phyloP scores from a whole-genome alignment of 2,888 invertebrate genomes.

The Drosophila quinaria region DNA sequence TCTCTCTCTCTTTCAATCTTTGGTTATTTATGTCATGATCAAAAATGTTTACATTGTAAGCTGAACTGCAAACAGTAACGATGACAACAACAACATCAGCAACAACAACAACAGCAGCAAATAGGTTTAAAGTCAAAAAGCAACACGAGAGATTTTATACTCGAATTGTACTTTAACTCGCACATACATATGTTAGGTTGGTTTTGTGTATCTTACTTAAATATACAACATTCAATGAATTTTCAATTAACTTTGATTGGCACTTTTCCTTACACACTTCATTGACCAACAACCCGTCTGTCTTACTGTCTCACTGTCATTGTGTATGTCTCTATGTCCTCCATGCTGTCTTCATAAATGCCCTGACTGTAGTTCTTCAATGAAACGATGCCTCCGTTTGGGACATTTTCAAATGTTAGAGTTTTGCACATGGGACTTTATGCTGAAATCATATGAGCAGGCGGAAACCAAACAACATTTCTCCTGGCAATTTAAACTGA shows the following conservation, averaged over 20 bases:
- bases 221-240: constrained; percentile 81
- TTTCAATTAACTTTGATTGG: constrained; percentile 80
- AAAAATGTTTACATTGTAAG: constrained; percentile 76
- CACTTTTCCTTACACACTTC: constrained; percentile 73
- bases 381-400: constrained; percentile 12
- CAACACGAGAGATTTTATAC: constrained; percentile 17
- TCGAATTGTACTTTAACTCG: constrained; percentile 1
- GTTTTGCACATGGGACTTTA: constrained; percentile 46
- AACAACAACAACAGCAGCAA: constrained; percentile 25
- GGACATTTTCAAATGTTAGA: constrained; percentile 49
- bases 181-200: constrained; percentile 34
- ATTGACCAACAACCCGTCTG: constrained; percentile 37
- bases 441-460: constrained; percentile 48
- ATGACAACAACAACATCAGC: constrained; percentile 31
- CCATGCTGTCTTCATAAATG: constrained; percentile 35
- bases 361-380: constrained; percentile 44
- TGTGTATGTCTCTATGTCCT: background rate
- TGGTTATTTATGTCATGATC: constrained; percentile 57
- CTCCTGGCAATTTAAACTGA: constrained; percentile 28
- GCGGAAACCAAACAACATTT: constrained; percentile 27
- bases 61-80: constrained; percentile 64
- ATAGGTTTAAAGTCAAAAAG: constrained; percentile 24
- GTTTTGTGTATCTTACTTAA: constrained; percentile 69
- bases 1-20: constrained; percentile 6
- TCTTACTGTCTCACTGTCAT: background rate